These are phyloP conservation scores for Oophaga sylvatica DNA, from an alignment of 2,797 vertebrate species.

Conservation along the genomic window DNA sequence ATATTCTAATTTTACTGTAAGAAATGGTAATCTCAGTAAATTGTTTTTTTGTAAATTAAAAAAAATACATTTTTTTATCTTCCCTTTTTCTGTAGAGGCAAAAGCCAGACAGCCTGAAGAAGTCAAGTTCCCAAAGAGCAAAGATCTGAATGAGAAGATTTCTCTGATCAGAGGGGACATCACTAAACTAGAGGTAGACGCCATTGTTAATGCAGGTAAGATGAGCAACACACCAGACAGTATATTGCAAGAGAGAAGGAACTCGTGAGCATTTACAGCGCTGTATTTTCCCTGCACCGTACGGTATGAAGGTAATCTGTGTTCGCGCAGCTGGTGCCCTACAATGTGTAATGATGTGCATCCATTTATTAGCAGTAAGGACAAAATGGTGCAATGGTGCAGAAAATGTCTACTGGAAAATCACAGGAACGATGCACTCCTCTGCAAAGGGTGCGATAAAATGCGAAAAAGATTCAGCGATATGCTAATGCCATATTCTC, in stretches of 20 bases:
- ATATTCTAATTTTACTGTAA: neutral
- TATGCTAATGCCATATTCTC: neutral
- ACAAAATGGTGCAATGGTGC: neutral
- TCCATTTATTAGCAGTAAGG: slow-evolving; percentile 1
- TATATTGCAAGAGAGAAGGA: slow-evolving; percentile 6
- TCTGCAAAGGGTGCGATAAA: neutral
- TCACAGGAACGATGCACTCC: no score
- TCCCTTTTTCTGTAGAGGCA: neutral
- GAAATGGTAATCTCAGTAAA: neutral
- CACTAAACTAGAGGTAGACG: slow-evolving; percentile 87
- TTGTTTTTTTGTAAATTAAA: neutral
- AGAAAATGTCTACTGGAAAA: neutral
- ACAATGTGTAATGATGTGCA: slow-evolving; percentile 10
- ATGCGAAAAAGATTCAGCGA: neutral
- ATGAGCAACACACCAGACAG: neutral
- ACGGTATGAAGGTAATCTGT: neutral
- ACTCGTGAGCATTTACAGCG: neutral
- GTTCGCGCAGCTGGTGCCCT: neutral
- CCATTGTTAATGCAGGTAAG: slow-evolving; percentile 87
- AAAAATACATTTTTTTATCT: neutral
- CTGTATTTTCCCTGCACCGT: neutral
- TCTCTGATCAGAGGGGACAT: slow-evolving; percentile 85
- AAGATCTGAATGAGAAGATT: slow-evolving; percentile 81
- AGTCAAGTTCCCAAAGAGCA: slow-evolving; percentile 69
- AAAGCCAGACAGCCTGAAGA: slow-evolving; percentile 63